phyloP scores from a whole-genome alignment of 1,140 invertebrate genomes.

The Brachionus calyciflorus region DNA sequence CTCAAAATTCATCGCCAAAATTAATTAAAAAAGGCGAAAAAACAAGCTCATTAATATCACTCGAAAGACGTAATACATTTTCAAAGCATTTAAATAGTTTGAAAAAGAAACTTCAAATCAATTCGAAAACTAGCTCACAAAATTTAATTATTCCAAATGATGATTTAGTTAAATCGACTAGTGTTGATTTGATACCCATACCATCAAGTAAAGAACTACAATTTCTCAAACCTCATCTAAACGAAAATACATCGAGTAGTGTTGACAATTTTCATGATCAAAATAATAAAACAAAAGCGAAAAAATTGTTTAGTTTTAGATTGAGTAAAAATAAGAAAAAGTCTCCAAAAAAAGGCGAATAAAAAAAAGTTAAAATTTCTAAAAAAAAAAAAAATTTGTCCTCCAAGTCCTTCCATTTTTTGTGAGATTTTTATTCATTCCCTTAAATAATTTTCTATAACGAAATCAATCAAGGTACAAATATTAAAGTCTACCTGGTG shows the following conservation, averaged over 20 bases:
- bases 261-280: not conserved
- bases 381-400: no score
- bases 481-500: no score
- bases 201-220: not conserved
- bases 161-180: not conserved
- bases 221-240: not conserved
- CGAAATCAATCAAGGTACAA: no score
- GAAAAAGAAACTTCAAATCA: not conserved
- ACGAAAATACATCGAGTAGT: not conserved
- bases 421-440: no score
- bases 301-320: not conserved
- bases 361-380: no score
- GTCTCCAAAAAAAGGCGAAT: not conserved
- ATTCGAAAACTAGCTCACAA: not conserved
- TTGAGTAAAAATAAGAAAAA: not conserved
- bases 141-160: not conserved
- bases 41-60: not conserved
- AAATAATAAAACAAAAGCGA: not conserved
- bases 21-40: not conserved
- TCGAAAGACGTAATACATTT: not conserved
- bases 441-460: no score
- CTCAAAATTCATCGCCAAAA: not conserved
- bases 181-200: not conserved
- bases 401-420: no score
- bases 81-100: not conserved